Conservation (phyloP, 2,797 vertebrate species). For the Bovichtus diacanthus region DNA sequence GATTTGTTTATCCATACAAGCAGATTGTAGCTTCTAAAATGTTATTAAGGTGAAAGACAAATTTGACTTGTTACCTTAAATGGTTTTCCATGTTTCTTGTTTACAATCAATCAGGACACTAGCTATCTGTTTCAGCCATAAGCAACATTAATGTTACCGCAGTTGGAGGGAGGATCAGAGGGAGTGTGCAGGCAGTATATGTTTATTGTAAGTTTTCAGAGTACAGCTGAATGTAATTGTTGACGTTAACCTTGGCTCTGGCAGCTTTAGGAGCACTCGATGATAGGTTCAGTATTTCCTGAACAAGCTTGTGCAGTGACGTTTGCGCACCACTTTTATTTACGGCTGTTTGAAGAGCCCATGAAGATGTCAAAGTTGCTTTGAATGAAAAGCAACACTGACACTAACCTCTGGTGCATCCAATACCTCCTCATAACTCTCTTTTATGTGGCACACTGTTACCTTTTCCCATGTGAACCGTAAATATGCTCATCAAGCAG, state of each 20-base stretch:
- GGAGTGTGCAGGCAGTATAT: conserved; percentile 11
- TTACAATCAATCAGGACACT: conserved; percentile 2
- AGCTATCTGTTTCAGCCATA: conserved; percentile 2
- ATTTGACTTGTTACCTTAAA: conserved; percentile 16
- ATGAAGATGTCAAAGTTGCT: conserved; percentile 79
- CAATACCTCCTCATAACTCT: conserved; percentile 80
- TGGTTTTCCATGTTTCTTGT: conserved; percentile 12
- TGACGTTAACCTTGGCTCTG: conserved; percentile 32
- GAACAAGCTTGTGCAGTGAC: conserved; percentile 44
- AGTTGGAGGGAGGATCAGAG: conserved; percentile 15
- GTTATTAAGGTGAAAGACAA: background rate
- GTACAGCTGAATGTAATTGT: conserved; percentile 43
- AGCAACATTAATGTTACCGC: background rate
- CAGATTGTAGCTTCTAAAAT: background rate
- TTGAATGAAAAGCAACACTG: conserved; percentile 78
- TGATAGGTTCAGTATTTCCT: conserved; percentile 44
- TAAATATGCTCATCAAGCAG: conserved; percentile 47
- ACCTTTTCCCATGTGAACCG: conserved; percentile 79
- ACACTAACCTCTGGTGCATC: conserved; percentile 80
- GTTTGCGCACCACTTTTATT: conserved; percentile 65
- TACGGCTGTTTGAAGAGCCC: conserved; percentile 66
- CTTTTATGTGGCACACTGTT: conserved; percentile 79
- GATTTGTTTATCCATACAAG: background rate
- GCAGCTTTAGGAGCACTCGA: conserved; percentile 22
- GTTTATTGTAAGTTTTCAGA: conserved; percentile 52